A percentile compares a stretch with the other conserved stretches of the same genome.
phyloP scores from a whole-genome alignment of 2,888 invertebrate genomes.

The Aradus depressus region DNA sequence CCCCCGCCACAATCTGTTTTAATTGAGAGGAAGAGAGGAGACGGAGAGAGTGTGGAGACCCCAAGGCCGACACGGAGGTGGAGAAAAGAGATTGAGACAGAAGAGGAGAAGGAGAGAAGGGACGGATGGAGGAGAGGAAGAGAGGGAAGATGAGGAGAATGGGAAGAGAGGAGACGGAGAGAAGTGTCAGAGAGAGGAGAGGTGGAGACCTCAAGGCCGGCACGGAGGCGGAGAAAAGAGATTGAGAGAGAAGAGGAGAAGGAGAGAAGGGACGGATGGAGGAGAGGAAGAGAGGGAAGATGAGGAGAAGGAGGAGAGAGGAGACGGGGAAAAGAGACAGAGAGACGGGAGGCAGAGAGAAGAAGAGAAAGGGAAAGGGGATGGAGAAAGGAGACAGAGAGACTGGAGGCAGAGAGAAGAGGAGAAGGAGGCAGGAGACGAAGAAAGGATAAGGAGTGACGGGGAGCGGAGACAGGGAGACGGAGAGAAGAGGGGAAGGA shows the following conservation, averaged over 20 bases:
- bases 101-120: background rate
- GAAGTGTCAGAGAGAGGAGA: background rate
- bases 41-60: too few relatives aligned
- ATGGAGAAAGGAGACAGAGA: constrained; percentile 17
- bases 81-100: constrained; percentile 4
- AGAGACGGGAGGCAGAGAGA: constrained; percentile 18
- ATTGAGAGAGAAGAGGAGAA: background rate
- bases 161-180: background rate
- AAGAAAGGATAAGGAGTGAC: constrained; percentile 11
- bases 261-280: background rate
- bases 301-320: constrained; percentile 6
- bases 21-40: too few relatives aligned
- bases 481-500: constrained; percentile 11
- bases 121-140: too few relatives aligned
- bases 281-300: too few relatives aligned
- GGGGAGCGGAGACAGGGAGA: constrained; percentile 19
- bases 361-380: constrained; percentile 11
- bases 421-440: constrained; percentile 20
- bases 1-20: too few relatives aligned
- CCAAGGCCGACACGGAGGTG: background rate
- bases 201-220: too few relatives aligned
- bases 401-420: constrained; percentile 25
- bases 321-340: constrained; percentile 16
- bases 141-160: background rate
- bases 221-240: constrained; percentile 6